Evolutionary conservation across 2,888 invertebrate species (phyloP).

Genomic region (Limnephilus lunatus): DNA sequence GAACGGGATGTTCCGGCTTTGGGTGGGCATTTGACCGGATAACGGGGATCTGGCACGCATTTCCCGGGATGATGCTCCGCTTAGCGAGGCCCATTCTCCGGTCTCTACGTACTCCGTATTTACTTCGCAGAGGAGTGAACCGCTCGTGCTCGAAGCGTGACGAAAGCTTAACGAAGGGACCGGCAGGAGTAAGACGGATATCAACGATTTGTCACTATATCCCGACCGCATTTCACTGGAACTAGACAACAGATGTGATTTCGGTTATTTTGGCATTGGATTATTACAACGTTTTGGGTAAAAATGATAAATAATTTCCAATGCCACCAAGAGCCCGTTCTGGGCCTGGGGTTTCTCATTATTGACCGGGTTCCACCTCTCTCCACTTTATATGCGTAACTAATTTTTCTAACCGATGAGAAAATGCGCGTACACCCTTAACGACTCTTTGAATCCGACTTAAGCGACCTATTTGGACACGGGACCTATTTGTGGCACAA

Average conservation of each 20-base stretch:
- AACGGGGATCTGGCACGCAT: conserved; percentile 22
- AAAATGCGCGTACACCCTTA: too few species aligned
- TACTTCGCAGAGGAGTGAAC: not conserved
- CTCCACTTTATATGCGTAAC: too few species aligned
- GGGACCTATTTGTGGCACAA: too few species aligned
- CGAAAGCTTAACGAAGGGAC: not conserved
- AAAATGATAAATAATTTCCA: too few species aligned
- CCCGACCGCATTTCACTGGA: conserved; percentile 15
- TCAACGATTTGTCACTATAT: conserved; percentile 30
- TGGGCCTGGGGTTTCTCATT: too few species aligned
- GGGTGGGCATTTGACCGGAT: conserved; percentile 29
- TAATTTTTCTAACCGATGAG: too few species aligned
- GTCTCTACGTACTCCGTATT: not conserved
- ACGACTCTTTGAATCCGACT: too few species aligned
- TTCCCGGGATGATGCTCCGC: not conserved
- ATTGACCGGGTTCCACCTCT: too few species aligned
- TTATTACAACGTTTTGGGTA: not conserved
- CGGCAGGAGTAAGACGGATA: conserved; percentile 28
- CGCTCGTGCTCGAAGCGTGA: conserved; percentile 4
- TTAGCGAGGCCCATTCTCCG: not conserved
- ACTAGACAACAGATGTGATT: not conserved
- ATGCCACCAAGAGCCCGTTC: too few species aligned
- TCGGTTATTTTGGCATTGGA: not conserved
- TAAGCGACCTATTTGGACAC: too few species aligned
- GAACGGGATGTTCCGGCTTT: conserved; percentile 8